These are phyloP conservation scores for Mallateleia sp. DNA, from an alignment of 2,888 invertebrate genomes.

Conservation along the genomic window DNA sequence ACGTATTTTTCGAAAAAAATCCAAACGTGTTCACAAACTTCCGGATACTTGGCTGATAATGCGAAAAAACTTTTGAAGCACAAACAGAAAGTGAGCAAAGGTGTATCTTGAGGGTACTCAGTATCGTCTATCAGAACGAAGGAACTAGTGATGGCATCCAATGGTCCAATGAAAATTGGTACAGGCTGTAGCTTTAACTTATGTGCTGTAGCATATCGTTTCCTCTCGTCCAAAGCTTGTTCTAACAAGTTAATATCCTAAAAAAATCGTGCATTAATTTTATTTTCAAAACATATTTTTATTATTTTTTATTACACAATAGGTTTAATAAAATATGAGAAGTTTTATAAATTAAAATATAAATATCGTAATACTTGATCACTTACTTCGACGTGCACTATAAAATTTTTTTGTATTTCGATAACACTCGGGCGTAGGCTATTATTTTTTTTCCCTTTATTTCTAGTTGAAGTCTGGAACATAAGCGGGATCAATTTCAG, in stretches of 20 bases:
- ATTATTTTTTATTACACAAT: too few relatives aligned
- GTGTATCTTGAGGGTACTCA: background rate
- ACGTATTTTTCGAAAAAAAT: conserved; percentile 1
- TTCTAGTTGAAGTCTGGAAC: conserved; percentile 1
- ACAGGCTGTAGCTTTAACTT: background rate
- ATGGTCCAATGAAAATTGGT: background rate
- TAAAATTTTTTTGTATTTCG: conserved; percentile 2
- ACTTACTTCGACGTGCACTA: background rate
- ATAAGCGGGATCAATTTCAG: conserved; percentile 1
- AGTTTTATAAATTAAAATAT: too few relatives aligned
- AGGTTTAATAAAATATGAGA: too few relatives aligned
- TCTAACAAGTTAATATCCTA: conserved; percentile 1
- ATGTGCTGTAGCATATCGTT: background rate
- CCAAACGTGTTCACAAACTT: background rate
- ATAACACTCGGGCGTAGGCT: background rate
- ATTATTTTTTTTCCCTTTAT: conserved; percentile 8
- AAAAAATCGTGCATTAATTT: too few relatives aligned
- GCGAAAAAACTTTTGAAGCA: conserved; percentile 1
- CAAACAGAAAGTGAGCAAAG: background rate
- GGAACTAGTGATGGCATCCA: background rate
- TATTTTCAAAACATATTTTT: too few relatives aligned
- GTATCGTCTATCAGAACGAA: background rate
- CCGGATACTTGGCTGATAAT: background rate
- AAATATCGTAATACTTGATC: background rate
- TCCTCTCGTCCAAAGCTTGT: background rate